Base-by-base conservation (phyloP, 92 coral and sea anemone genomes). In the Ricordea florida region DNA sequence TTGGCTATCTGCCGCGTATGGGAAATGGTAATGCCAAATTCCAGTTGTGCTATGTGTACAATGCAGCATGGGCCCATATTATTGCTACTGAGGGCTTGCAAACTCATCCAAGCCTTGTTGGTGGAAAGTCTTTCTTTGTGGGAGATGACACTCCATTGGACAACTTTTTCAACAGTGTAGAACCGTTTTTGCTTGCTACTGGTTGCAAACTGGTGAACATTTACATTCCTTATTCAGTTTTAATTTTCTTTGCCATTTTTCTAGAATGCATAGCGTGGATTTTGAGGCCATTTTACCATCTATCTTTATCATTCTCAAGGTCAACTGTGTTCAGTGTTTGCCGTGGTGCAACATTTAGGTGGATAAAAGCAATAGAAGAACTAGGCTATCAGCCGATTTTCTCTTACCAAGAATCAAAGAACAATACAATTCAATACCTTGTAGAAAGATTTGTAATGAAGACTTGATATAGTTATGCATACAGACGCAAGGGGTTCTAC, bases 31-130 rank as follows among this genome's bases (percentile, higher is more conserved):
- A 43, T 13, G 50, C 51, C 11, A 36, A 36, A 10, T 5, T 71
- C 41, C 51, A 71, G 6, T 0, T 21, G 9, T 71, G 67, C 18
- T 71, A 71, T 25, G 78, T 71, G 0, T 66, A 66, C 14, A 71
- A 71, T 57, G 26, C 78, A 0, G 78, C 78, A 2, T 68, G 78
- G 78, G 78, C 78, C 15, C 78, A 70, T 70, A 37, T 52, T 26
- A 26, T 70, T 15, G 78, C 78, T 10, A 27, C 10, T 24, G 64
- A 53, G 5, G 27, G 33, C 16, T 34, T 43, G 41, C 21, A 18
- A 27, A 38, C 33, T 23, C 35, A 55, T 24, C 78, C 78, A 55
- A 59, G 37, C 5, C 15, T 15, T 10, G 27, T 71, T 71, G 67
- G 44, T 38, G 78, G 67, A 9, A 36, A 71, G 25, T 29, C 66